Percentiles rank a stretch among this genome's conserved stretches.
Evolutionary conservation across 1,140 invertebrate species (phyloP).

Genomic region (Hylaeus anthracinus): DNA sequence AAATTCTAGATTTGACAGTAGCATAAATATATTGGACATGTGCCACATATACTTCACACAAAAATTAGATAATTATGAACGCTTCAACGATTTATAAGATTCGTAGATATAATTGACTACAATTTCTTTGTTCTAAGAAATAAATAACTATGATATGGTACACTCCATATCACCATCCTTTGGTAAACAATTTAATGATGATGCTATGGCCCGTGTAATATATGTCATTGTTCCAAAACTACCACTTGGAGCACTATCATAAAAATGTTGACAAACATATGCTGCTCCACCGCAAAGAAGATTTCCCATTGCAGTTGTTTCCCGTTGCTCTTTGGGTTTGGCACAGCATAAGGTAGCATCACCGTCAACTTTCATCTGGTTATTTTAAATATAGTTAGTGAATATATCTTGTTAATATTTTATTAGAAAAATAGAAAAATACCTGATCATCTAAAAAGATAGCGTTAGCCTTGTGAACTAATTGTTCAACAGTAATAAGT

Average conservation of each 20-base stretch:
- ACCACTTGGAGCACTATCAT: slow-evolving; percentile 98
- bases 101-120: slow-evolving; percentile 23
- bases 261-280: slow-evolving; percentile 98
- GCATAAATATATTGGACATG: not conserved
- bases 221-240: slow-evolving; percentile 99
- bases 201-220: slow-evolving; percentile 92
- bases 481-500: slow-evolving; percentile 94
- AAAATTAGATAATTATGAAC: not conserved
- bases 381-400: not conserved
- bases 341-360: slow-evolving; percentile 96
- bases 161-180: slow-evolving; percentile 90
- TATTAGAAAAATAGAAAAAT: slow-evolving; percentile 25
- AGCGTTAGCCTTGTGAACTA: slow-evolving; percentile 96
- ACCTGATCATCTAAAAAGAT: slow-evolving; percentile 98
- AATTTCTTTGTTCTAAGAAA: slow-evolving; percentile 28
- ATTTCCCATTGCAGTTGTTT: slow-evolving; percentile 83
- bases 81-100: not conserved
- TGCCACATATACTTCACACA: not conserved
- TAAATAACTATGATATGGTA: slow-evolving; percentile 81
- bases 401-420: slow-evolving; percentile 1
- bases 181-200: slow-evolving; percentile 88
- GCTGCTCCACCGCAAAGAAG: slow-evolving; percentile 94
- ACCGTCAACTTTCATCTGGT: slow-evolving; percentile 90
- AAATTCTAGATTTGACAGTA: not conserved
- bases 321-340: slow-evolving; percentile 84